A percentile compares a stretch with the other conserved stretches of the same genome.
phyloP scores from a whole-genome alignment of 2,797 vertebrate genomes.

The Sciurus vulgaris region DNA sequence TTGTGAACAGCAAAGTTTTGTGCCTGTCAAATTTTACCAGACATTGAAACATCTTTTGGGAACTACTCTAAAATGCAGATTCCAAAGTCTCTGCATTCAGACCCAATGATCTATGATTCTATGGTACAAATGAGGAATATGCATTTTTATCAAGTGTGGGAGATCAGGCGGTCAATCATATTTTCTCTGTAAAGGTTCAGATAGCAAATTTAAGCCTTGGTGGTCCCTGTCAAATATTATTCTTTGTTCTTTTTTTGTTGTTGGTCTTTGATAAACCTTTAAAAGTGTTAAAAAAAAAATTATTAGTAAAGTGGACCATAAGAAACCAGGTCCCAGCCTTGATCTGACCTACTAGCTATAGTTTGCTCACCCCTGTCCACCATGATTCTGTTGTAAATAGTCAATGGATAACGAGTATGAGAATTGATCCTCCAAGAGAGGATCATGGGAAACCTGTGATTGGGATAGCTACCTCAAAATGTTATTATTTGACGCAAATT shows the following conservation, averaged over 20 bases:
- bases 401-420: not conserved
- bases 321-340: not conserved
- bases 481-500: not conserved
- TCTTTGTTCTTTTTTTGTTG: not conserved
- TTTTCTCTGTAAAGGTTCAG: not conserved
- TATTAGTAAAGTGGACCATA: not conserved
- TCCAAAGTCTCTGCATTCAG: not conserved
- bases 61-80: not conserved
- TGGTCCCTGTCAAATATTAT: not conserved
- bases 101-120: not conserved
- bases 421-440: not conserved
- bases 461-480: not conserved
- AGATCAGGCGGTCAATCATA: fast-evolving
- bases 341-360: not conserved
- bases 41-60: not conserved
- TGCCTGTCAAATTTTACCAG: not conserved
- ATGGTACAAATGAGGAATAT: not conserved
- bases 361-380: not conserved
- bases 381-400: not conserved
- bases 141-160: not conserved
- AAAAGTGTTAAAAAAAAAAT: not conserved
- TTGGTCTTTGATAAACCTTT: not conserved
- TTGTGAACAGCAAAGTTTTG: not conserved
- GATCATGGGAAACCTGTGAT: not conserved
- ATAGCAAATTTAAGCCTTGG: not conserved